Conservation (phyloP, 30 jellyfish, hydroid and myxozoan species). For the Turritopsis rubra region DNA sequence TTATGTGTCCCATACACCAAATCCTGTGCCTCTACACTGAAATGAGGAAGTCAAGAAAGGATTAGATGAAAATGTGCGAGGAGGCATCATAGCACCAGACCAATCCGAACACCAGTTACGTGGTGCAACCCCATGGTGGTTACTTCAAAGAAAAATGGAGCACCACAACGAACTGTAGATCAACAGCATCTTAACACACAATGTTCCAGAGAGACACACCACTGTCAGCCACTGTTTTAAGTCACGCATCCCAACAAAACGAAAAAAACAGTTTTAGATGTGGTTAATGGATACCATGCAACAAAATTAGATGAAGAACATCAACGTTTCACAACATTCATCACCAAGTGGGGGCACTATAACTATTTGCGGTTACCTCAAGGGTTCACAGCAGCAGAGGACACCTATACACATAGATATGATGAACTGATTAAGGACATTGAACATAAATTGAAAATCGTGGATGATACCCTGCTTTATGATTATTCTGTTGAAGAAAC, state of each 20-base stretch:
- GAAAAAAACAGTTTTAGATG: neutral
- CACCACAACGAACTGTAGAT: constrained; percentile 42
- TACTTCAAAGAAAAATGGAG: constrained; percentile 28
- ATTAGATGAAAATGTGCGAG: constrained; percentile 8
- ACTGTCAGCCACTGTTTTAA: constrained; percentile 39
- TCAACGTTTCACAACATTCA: constrained; percentile 14
- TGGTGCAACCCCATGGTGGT: constrained; percentile 39
- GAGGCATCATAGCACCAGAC: no score
- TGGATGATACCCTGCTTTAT: constrained; percentile 18
- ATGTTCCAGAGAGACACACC: constrained; percentile 34
- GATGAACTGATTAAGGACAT: constrained; percentile 27
- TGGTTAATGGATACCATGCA: constrained; percentile 9
- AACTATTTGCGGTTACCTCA: constrained; percentile 15
- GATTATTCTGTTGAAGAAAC: neutral
- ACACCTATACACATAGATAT: constrained; percentile 19
- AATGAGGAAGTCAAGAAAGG: neutral
- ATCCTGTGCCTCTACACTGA: neutral
- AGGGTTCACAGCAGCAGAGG: constrained; percentile 38
- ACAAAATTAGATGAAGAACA: constrained; percentile 14
- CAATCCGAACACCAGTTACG: constrained; percentile 19
- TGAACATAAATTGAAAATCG: neutral
- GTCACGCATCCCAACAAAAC: neutral
- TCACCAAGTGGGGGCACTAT: neutral
- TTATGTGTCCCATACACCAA: constrained; percentile 4
- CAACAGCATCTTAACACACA: constrained; percentile 23